Conservation (phyloP, 2,113 vertebrate species). For the Crotalus helleri region DNA sequence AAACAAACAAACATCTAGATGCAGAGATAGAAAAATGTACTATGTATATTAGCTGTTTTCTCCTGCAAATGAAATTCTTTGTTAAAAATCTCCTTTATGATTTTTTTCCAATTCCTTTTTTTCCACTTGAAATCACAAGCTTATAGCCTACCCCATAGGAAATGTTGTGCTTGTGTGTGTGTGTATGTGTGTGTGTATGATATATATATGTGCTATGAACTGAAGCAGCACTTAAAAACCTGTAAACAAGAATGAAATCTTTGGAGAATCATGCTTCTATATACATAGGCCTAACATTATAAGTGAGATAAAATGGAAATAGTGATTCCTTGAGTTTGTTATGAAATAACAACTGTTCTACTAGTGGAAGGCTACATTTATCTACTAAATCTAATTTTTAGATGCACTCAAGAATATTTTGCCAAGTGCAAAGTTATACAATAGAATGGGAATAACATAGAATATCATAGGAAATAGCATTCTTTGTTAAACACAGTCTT, state of each 20-base stretch:
- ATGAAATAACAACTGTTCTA: conserved; percentile 37
- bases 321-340: conserved; percentile 22
- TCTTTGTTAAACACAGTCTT: conserved; percentile 26
- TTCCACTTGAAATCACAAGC: conserved; percentile 12
- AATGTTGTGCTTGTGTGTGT: conserved; percentile 3
- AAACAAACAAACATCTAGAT: not conserved
- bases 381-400: conserved; percentile 48
- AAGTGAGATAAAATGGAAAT: not conserved
- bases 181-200: not conserved
- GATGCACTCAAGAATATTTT: conserved; percentile 22
- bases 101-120: not conserved
- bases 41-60: conserved; percentile 2
- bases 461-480: not conserved
- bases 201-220: conserved; percentile 1
- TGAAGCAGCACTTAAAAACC: conserved; percentile 10
- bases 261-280: conserved; percentile 30
- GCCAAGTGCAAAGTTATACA: conserved; percentile 10
- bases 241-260: conserved; percentile 32
- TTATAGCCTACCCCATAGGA: not conserved
- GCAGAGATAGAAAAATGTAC: not conserved
- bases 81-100: not conserved
- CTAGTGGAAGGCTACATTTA: conserved; percentile 40
- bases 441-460: not conserved
- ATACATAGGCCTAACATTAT: not conserved
- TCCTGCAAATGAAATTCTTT: not conserved